phyloP scores from a whole-genome alignment of 2,888 invertebrate genomes.

The Microctonus brassicae region DNA sequence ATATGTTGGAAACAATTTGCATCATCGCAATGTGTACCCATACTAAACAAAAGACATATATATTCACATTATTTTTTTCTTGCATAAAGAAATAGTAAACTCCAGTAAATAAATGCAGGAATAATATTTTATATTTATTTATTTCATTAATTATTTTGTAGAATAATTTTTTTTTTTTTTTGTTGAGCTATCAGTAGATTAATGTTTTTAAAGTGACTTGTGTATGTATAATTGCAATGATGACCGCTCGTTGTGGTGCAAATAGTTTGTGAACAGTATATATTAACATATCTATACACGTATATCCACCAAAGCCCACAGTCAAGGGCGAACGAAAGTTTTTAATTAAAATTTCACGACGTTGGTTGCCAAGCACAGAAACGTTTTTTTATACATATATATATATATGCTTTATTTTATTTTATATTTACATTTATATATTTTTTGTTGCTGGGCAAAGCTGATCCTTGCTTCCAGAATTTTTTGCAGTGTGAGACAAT shows the following conservation, averaged over 20 bases:
- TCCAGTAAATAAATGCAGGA: too few relatives aligned
- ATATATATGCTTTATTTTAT: too few relatives aligned
- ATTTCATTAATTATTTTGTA: too few relatives aligned
- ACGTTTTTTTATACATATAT: background rate
- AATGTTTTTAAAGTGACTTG: background rate
- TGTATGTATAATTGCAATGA: background rate
- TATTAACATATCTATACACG: background rate
- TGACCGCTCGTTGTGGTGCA: background rate
- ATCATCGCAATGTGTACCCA: background rate
- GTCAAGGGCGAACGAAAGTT: conserved; percentile 41
- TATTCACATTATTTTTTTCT: conserved; percentile 5
- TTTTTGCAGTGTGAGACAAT: too few relatives aligned
- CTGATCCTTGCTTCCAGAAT: too few relatives aligned
- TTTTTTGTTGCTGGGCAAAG: too few relatives aligned
- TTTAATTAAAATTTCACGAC: conserved; percentile 51
- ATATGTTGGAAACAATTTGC: background rate
- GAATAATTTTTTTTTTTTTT: background rate
- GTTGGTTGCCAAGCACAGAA: conserved; percentile 25
- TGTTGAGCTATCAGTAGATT: background rate
- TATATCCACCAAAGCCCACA: background rate
- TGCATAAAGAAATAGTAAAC: too few relatives aligned
- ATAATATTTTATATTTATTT: too few relatives aligned
- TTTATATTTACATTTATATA: background rate
- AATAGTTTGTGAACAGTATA: background rate
- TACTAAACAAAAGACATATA: background rate